A percentile compares a stretch with the other conserved stretches of the same genome.
These are phyloP conservation scores for Procambarus virginalis DNA, from an alignment of 1,140 invertebrate species.

Conservation along the genomic window DNA sequence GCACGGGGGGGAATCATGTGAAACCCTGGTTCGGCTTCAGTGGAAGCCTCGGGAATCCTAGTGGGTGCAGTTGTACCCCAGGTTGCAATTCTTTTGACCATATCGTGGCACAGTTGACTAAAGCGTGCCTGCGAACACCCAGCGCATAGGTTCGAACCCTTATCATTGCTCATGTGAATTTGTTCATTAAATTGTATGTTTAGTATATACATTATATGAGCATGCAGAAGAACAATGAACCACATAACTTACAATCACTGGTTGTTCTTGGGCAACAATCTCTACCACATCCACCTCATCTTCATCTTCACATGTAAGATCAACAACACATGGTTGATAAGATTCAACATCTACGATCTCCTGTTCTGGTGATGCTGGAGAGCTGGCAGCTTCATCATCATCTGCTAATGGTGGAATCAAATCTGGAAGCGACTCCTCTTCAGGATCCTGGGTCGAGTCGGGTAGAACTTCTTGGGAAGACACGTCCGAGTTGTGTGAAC, in stretches of 20 bases:
- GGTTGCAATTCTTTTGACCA: too few species aligned
- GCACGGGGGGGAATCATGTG: too few species aligned
- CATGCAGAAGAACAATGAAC: background rate
- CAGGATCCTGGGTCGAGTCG: conserved; percentile 1
- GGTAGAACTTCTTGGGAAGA: background rate
- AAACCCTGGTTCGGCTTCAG: too few species aligned
- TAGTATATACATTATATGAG: too few species aligned
- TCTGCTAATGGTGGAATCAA: background rate
- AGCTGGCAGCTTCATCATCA: conserved; percentile 18
- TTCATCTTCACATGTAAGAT: conserved; percentile 47
- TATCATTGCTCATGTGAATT: too few species aligned
- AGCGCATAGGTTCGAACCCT: too few species aligned
- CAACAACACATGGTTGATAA: conserved; percentile 46
- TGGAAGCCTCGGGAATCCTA: too few species aligned
- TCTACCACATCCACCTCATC: conserved; percentile 46
- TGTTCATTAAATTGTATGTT: too few species aligned
- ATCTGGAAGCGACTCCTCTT: background rate
- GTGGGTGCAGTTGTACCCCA: too few species aligned
- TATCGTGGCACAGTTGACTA: too few species aligned
- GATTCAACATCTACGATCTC: conserved; percentile 47
- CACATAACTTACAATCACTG: conserved; percentile 35
- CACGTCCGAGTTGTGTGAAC: background rate
- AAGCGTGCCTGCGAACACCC: too few species aligned
- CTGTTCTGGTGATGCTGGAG: conserved; percentile 29
- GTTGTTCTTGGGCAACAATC: conserved; percentile 28